These are phyloP conservation scores for Solenodon paradoxus DNA, from an alignment of 2,113 vertebrate genomes.

Conservation along the genomic window DNA sequence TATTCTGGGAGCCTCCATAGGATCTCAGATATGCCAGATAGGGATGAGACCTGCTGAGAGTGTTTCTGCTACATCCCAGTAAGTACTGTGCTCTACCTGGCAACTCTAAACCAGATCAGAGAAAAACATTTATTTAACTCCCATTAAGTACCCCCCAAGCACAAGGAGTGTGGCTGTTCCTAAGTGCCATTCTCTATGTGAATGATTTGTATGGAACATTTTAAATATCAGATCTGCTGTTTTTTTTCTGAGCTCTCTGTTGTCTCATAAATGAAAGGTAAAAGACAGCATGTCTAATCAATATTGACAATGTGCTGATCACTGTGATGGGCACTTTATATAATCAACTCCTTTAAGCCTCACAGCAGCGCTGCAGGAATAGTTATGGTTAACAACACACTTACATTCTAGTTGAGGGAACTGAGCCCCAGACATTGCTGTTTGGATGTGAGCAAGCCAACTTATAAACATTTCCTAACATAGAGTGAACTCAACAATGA, in stretches of 20 bases:
- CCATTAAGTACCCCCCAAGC: not conserved
- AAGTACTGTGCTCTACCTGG: not conserved
- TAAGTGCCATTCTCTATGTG: not conserved
- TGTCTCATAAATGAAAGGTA: conserved; percentile 26
- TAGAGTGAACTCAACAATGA: not conserved
- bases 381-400: not conserved
- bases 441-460: not conserved
- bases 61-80: not conserved
- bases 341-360: not conserved
- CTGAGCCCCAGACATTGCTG: not conserved
- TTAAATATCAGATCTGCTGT: not conserved
- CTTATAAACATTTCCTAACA: not conserved
- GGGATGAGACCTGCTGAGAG: not conserved
- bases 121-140: not conserved
- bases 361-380: not conserved
- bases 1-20: not conserved
- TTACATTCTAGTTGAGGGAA: not conserved
- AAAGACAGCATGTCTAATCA: not conserved
- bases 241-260: not conserved
- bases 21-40: not conserved
- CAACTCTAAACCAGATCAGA: not conserved
- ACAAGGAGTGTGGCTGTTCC: not conserved
- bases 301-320: not conserved
- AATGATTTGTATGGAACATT: not conserved
- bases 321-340: not conserved